Base-by-base conservation (phyloP, 2,797 vertebrate species). In the Garrulus glandarius region DNA sequence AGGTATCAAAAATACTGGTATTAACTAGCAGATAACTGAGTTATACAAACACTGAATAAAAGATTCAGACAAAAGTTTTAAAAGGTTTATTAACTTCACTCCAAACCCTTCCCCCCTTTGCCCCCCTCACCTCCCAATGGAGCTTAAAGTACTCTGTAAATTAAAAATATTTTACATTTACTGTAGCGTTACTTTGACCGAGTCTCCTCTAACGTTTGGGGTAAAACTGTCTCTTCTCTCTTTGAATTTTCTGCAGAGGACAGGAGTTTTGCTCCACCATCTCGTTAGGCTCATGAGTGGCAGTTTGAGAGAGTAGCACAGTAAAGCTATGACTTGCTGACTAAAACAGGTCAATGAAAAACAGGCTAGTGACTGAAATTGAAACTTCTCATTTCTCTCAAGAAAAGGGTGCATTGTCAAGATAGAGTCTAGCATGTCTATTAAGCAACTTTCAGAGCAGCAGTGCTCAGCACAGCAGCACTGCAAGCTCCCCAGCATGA, bases 1-100 rank as follows among this genome's bases (percentile, higher is more conserved):
- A 95, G 81, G 85, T 93, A 95, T 95, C 76, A 92, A 93, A 96
- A 96, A 81, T 49, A 79, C 75, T 87, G 74, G 59, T 59, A 95
- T 88, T 97, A 97, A 95, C 88, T 95, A 93, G 87, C 78, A 97
- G 96, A 97, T 96, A 96, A 96, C 72, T 92, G 93, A 96, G 69
- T 88, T 93, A 85, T n/a, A 93, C 19, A 85, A 97, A 97, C 74
- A 77, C 60, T 49, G 93, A 96, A 96, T 93, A 93, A 78, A 94
- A 46, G 60, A 87, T 92, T 89, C 93, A 91, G 87, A 65, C 52
- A 94, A 50, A 95, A 96, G 70, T 91, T 92, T 87, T 70, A 78
- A 87, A 95, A 87, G 37, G 53, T 57, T 84, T 93, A 94, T 84
- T 91, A 96, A 92, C 57, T 80, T 91, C 46, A 44, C 49, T 88